Evolutionary conservation across 1,140 invertebrate species (phyloP).

Genomic region (Brachionus asplanchnoidis): DNA sequence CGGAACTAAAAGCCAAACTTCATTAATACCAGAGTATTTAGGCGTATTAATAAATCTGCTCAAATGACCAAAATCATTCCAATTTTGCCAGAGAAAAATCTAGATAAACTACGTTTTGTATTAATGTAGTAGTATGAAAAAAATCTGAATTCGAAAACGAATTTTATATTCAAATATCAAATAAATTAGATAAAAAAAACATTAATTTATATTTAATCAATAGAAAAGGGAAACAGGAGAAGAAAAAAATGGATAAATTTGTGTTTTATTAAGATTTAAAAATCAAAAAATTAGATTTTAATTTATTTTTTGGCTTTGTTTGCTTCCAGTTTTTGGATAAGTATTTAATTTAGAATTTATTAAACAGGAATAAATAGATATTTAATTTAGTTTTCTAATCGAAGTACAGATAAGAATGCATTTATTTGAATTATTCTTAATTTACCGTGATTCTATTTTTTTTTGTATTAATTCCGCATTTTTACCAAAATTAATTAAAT

Average conservation of each 20-base stretch:
- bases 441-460: background rate
- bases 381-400: background rate
- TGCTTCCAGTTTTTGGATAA: background rate
- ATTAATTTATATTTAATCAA: background rate
- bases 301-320: background rate
- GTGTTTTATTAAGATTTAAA: background rate
- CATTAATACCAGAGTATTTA: no score
- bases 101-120: background rate
- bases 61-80: no score
- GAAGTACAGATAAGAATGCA: background rate
- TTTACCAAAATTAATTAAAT: background rate
- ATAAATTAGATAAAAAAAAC: background rate
- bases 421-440: background rate
- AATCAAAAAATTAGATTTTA: slow-evolving; percentile 1
- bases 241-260: background rate
- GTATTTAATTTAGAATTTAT: background rate
- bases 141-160: background rate
- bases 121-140: background rate
- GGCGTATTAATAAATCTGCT: no score
- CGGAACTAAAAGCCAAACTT: no score
- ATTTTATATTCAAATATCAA: background rate
- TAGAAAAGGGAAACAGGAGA: background rate
- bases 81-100: no score
- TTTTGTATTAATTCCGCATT: background rate
- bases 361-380: background rate